Evolutionary conservation across 2,113 vertebrate genomes (phyloP).

Genomic region (Antennarius striatus): DNA sequence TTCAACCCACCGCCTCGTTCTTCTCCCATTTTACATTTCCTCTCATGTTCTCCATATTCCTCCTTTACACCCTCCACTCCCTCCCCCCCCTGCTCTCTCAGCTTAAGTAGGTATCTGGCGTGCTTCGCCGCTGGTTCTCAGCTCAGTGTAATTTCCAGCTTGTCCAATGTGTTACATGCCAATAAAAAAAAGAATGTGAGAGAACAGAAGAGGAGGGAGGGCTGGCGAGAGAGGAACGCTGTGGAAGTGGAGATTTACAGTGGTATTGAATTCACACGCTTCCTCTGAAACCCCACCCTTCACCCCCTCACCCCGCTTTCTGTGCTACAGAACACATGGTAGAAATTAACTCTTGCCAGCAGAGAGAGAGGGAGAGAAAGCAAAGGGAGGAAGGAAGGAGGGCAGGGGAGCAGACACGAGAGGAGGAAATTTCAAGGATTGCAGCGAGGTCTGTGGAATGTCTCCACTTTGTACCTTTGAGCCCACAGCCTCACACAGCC

Average conservation of each 20-base stretch:
- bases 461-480: slow-evolving; percentile 46
- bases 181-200: slow-evolving; percentile 72
- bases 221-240: slow-evolving; percentile 35
- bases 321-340: slow-evolving; percentile 78
- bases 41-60: slow-evolving; percentile 20
- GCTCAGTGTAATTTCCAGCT: slow-evolving; percentile 79
- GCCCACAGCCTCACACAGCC: slow-evolving; percentile 33
- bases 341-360: slow-evolving; percentile 75
- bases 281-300: slow-evolving; percentile 42
- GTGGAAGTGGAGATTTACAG: slow-evolving; percentile 77
- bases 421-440: slow-evolving; percentile 63
- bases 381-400: slow-evolving; percentile 49
- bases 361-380: slow-evolving; percentile 23
- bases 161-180: slow-evolving; percentile 79
- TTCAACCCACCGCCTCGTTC: slow-evolving; percentile 55
- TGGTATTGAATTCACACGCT: slow-evolving; percentile 76
- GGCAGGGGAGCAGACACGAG: slow-evolving; percentile 40
- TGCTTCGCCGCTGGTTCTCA: slow-evolving; percentile 67
- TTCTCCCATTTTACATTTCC: slow-evolving; percentile 43
- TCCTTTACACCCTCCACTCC: slow-evolving; percentile 1
- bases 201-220: slow-evolving; percentile 37
- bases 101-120: slow-evolving; percentile 66
- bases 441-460: slow-evolving; percentile 63
- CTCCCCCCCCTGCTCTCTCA: slow-evolving; percentile 11
- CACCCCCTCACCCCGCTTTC: slow-evolving; percentile 15